phyloP scores from a whole-genome alignment of 2,113 vertebrate species.

The Catagonus wagneri region DNA sequence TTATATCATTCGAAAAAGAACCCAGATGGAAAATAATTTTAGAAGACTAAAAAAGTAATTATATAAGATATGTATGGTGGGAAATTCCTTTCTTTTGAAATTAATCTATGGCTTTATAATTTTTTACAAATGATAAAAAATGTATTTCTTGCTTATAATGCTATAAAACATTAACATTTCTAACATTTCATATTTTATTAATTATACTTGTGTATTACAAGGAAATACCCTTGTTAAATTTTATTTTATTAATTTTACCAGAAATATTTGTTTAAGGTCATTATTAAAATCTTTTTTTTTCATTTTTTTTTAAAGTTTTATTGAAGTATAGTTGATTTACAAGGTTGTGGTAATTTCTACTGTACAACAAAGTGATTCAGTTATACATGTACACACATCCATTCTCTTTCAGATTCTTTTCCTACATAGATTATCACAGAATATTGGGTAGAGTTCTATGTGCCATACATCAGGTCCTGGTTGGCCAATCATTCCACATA shows the following conservation, averaged over 20 bases:
- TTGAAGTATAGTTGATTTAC: too few species aligned
- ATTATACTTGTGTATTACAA: slow-evolving; percentile 14
- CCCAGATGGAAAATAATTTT: slow-evolving; percentile 79
- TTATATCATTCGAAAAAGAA: slow-evolving; percentile 79
- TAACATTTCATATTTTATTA: slow-evolving; percentile 40
- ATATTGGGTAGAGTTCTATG: too few species aligned
- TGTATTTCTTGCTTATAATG: neutral
- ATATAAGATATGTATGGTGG: slow-evolving; percentile 36
- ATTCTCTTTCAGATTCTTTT: too few species aligned
- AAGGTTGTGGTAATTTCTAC: too few species aligned
- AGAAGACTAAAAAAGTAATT: slow-evolving; percentile 63
- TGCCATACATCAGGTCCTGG: too few species aligned
- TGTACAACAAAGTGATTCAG: too few species aligned
- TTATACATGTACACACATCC: too few species aligned
- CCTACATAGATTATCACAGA: too few species aligned
- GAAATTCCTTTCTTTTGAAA: slow-evolving; percentile 67
- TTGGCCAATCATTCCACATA: too few species aligned
- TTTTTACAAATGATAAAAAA: slow-evolving; percentile 39
- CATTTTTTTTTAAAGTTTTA: too few species aligned
- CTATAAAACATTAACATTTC: slow-evolving; percentile 34
- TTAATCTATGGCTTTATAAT: slow-evolving; percentile 20
- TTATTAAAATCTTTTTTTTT: neutral
- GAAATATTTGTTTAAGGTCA: neutral
- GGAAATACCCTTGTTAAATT: slow-evolving; percentile 40
- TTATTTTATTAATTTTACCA: slow-evolving; percentile 10